Base-by-base conservation (phyloP, 1,140 invertebrate species). In the Dendroctonus ponderosae region DNA sequence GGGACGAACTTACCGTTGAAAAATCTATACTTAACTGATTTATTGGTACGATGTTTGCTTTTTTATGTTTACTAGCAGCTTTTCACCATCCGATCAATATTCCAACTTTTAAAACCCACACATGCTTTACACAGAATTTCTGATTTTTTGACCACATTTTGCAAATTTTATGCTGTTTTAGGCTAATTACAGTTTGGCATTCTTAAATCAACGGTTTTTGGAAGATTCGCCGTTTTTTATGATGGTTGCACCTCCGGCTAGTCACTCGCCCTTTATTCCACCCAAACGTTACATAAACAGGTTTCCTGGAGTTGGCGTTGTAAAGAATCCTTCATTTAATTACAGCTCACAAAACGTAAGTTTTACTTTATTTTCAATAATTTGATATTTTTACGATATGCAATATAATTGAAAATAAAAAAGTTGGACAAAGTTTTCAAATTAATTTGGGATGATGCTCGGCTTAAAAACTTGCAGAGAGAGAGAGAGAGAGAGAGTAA, bases 211-310 rank as follows among this genome's bases (percentile, higher is more conserved):
- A 15, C 72, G 78, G 38, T 62, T 46, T 52, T 42, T 64, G 78
- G 51, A 69, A 68, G 66, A 69, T 57, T 61, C 77, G 7, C 88
- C 89, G 8, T 94, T 96, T 75, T 85, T 96, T 43, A 92, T 94
- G 86, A 87, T 94, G 69, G 71, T 95, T 7, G 86, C 92, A 3
- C 88, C 92, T 0, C 93, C 93, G 14, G 90, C 93, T 0, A 87
- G 90, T 8, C 93, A 96, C 79, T 85, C 84, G 44, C 93, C 93
- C 0, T 94, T 92, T 76, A 91, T 85, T 2, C 88, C 92, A 3
- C 91, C 91, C 0, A 79, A 84, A 0, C 82, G 91, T 63, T 90
- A 94, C 77, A 75, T 78, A 7, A 81, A 84, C 51, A 79, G 75
- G 14, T 96, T 87, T 76, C 77, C 80, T 7, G 80, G 84, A 42